Base-by-base conservation (phyloP, 2,888 invertebrate genomes). In the Troides oblongomaculatus region DNA sequence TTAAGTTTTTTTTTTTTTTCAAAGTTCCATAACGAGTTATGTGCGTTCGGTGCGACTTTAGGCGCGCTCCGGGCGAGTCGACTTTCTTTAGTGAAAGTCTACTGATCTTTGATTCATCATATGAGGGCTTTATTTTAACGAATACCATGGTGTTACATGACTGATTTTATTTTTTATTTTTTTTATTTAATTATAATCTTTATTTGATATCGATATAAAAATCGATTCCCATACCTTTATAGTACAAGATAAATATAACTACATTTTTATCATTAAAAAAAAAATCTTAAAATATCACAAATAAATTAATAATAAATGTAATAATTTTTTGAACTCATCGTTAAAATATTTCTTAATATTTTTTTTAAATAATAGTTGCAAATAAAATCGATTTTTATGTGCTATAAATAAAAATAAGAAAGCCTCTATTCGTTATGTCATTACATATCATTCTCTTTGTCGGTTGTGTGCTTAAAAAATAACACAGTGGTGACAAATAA, bases 61-160 rank as follows among this genome's bases (percentile, higher is more conserved):
- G 73, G 73, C 71, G 72, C 71, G 73, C 76, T 73, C 68, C 71
- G 59, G 76, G 73, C 77, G 66, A 74, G 78, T 76, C 81, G 77
- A 86, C 86, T 87, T 86, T 87, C 84, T 85, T 84, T 81, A 85
- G 87, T 87, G 86, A 87, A 87, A 87, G 87, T 87, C 74, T 75
- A 77, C 70, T 77, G 78, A 82, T 83, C 70, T 63, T 70, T 79
- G 79, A 82, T 81, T 82, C 81, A 80, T 81, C 80, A 78, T 81
- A 82, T 78, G 81, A 80, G 79, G 83, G 79, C 81, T 81, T 73
- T 77, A 81, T 83, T 75, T 82, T 81, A 83, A 83, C 77, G 83
- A 80, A 78, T 53, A 77, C 80, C 74, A 79, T 78, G 75, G 74
- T 75, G 77, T 78, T 78, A 77, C 75, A 65, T 73, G 74, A 77